These are phyloP conservation scores for Orius laevigatus DNA, from an alignment of 1,140 invertebrate species.

Conservation along the genomic window DNA sequence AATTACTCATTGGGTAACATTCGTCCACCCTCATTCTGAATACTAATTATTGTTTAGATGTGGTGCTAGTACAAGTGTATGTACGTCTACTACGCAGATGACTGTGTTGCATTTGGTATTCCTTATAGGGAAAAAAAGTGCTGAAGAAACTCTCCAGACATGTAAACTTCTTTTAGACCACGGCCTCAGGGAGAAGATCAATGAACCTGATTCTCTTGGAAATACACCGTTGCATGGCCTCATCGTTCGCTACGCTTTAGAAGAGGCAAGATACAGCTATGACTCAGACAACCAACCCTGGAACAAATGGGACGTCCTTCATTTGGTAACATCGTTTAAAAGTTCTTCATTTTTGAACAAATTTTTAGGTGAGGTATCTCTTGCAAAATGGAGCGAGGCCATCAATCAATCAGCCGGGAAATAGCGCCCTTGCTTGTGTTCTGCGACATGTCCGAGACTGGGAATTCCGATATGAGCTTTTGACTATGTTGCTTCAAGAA, in stretches of 20 bases:
- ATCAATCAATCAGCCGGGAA: conserved; percentile 51
- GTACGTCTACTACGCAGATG: conserved; percentile 57
- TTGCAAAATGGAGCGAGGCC: conserved; percentile 45
- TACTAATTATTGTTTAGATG: conserved; percentile 17
- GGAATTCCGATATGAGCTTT: conserved; percentile 55
- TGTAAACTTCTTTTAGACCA: conserved; percentile 45
- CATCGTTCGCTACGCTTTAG: conserved; percentile 51
- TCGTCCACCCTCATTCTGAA: background rate
- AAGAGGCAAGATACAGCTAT: conserved; percentile 50
- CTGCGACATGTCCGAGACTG: conserved; percentile 56
- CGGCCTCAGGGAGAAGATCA: conserved; percentile 51
- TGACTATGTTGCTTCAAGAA: conserved; percentile 51
- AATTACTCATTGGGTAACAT: conserved; percentile 36
- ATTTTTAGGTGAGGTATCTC: conserved; percentile 29
- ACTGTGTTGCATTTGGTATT: conserved; percentile 49
- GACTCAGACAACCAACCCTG: conserved; percentile 34
- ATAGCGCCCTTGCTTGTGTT: conserved; percentile 52
- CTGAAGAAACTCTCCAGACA: conserved; percentile 48
- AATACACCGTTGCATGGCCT: conserved; percentile 45
- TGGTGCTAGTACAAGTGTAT: conserved; percentile 47
- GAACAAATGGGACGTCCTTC: conserved; percentile 56
- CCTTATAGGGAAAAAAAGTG: conserved; percentile 43
- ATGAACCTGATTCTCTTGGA: conserved; percentile 50
- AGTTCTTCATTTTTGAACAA: background rate
- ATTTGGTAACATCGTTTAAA: conserved; percentile 43